Conservation (phyloP, 2,888 invertebrate genomes). For the Neoaliturus tenellus region DNA sequence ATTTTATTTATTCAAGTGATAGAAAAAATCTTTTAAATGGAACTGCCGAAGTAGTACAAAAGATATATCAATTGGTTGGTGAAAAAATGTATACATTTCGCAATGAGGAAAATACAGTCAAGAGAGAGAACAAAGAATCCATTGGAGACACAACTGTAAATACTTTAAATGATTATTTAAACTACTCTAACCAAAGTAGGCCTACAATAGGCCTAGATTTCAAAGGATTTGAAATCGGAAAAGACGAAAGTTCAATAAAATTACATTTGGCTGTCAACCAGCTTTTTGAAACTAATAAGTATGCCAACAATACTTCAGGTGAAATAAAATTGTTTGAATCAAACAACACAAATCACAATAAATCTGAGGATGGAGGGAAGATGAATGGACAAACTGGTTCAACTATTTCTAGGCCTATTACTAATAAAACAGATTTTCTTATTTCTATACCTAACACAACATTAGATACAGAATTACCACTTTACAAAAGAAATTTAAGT, state of each 20-base stretch:
- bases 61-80: conserved; percentile 10
- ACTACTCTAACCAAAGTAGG: too few relatives aligned
- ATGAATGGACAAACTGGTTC: too few relatives aligned
- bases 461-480: too few relatives aligned
- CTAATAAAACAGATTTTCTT: neutral
- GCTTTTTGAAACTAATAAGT: neutral
- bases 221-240: too few relatives aligned
- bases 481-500: too few relatives aligned
- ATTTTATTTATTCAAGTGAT: neutral
- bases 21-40: neutral
- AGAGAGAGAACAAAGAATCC: neutral
- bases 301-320: neutral
- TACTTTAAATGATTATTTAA: neutral
- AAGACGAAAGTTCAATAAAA: too few relatives aligned
- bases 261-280: too few relatives aligned
- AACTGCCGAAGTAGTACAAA: neutral
- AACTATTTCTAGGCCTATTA: neutral
- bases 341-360: neutral
- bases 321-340: neutral
- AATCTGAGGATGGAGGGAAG: neutral
- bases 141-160: too few relatives aligned
- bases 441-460: neutral
- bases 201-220: too few relatives aligned
- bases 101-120: neutral
- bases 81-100: neutral